Evolutionary conservation across 2,797 vertebrate species (phyloP), one percentile per base, ranked within the genome.

Genomic region (Heteromormyrus szaboi): DNA sequence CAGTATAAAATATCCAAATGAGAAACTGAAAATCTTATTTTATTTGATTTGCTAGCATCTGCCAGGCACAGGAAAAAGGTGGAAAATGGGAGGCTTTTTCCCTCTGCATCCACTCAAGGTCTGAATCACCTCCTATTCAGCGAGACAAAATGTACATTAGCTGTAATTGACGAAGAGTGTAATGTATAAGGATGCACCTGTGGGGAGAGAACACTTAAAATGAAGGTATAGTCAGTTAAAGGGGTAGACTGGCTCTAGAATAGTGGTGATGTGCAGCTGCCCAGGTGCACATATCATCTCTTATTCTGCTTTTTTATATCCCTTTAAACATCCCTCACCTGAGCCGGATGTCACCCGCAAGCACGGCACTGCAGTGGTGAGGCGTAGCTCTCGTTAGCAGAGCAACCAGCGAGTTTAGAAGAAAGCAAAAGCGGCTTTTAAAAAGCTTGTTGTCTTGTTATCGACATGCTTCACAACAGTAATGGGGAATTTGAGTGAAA

Each of bases 121-220:
- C 25, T 72, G 46, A 88, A 88, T 88, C 88, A 65, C 53, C 88
- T 85, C 76, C 76, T 84, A 85, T 84, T 88, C 88, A 88, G 22
- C 12, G 8, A 84, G 53, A 62, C 41, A 83, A 54, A 88, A 62
- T 88, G 79, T 51, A 88, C 53, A 54, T 81, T 88, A 54, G 76
- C 50, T 37, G 51, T 83, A 88, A 88, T 88, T 88, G 54, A 65
- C 37, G 54, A 37, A 33, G 54, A 88, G 76, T 84, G 79, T 53
- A n/a, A 51, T 65, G 79, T 53, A n/a, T 62, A 44, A 72, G 25
- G 59, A 62, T 46, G 44, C 84, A 89, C 48, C 72, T 88, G 68
- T 54, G 44, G 19, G 51, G 25, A 8, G 46, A 76, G 19, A 37
- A 51, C 22, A 46, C 22, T 44, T 41, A 59, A 50, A 87, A 65